Conservation (phyloP, 2,888 invertebrate genomes). For the Chrysolina americana region DNA sequence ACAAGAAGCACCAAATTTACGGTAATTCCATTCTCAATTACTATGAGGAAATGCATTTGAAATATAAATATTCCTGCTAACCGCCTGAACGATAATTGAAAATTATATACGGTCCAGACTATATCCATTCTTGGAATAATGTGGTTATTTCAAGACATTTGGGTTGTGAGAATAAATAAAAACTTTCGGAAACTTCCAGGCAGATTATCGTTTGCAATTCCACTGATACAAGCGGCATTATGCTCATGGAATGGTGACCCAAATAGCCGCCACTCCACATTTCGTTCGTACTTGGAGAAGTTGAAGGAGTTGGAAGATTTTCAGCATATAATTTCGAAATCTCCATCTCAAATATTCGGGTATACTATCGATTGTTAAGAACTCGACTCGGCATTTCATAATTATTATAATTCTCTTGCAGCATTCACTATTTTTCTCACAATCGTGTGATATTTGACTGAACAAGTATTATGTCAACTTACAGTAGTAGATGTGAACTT, state of each 20-base stretch:
- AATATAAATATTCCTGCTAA: background rate
- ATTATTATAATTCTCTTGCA: no score
- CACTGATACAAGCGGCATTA: constrained; percentile 2
- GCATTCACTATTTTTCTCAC: no score
- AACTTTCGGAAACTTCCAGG: background rate
- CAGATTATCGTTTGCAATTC: constrained; percentile 4
- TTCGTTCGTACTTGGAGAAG: background rate
- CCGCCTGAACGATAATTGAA: background rate
- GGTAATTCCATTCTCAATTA: no score
- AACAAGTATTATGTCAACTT: no score
- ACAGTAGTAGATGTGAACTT: no score
- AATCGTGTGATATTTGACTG: no score
- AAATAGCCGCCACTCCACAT: background rate
- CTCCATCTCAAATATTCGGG: background rate
- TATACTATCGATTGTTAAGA: no score
- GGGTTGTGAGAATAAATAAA: background rate
- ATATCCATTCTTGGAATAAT: background rate
- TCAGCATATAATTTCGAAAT: background rate
- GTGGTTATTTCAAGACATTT: background rate
- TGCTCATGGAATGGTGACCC: background rate
- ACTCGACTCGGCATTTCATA: no score
- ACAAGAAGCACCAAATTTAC: no score
- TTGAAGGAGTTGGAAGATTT: background rate
- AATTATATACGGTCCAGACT: background rate
- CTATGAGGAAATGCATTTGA: background rate